Evolutionary conservation across 2,113 vertebrate genomes (phyloP).

Genomic region (Meleagris gallopavo): DNA sequence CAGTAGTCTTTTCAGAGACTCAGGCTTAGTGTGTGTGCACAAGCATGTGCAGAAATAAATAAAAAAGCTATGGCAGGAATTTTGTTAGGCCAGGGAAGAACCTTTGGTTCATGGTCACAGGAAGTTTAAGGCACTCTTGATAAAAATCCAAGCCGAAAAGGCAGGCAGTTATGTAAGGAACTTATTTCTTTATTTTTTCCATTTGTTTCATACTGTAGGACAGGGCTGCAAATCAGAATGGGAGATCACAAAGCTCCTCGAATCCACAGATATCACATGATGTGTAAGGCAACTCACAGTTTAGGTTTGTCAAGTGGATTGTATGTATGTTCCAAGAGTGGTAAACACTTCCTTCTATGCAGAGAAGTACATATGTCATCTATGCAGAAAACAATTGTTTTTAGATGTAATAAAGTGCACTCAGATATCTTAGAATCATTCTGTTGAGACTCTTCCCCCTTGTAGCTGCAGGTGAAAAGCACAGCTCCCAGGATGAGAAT

Average conservation of each 20-base stretch:
- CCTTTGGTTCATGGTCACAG: neutral
- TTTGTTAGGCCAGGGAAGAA: neutral
- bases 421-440: neutral
- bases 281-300: neutral
- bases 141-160: neutral
- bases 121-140: neutral
- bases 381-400: neutral
- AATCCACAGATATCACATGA: neutral
- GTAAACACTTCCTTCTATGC: accelerated
- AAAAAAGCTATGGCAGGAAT: neutral
- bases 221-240: neutral
- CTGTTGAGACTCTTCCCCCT: neutral
- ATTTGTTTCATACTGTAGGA: neutral
- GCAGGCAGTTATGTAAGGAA: neutral
- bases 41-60: neutral
- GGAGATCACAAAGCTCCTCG: neutral
- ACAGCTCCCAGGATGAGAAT: neutral
- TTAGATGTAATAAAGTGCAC: neutral
- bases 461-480: neutral
- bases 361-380: accelerated
- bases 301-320: accelerated
- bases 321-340: accelerated
- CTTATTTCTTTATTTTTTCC: neutral
- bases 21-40: neutral
- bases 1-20: neutral